These are phyloP conservation scores for Caradrina kadenii DNA, from an alignment of 2,888 invertebrate species.

Conservation along the genomic window DNA sequence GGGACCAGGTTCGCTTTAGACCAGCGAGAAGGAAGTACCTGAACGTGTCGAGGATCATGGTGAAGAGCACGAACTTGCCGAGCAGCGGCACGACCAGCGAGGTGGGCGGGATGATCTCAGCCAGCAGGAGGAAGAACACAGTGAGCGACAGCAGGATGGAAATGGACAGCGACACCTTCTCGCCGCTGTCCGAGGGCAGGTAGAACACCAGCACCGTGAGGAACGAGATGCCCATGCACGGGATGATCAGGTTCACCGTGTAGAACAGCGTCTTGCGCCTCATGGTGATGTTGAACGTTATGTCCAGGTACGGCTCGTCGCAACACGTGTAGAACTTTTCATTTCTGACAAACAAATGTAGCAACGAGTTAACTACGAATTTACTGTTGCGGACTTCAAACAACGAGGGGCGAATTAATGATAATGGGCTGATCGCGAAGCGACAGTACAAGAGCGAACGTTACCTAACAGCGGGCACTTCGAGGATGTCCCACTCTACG, in stretches of 20 bases:
- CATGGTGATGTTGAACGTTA: conserved; percentile 99
- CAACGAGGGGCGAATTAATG: background rate
- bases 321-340: conserved; percentile 99
- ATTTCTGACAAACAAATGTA: conserved; percentile 90
- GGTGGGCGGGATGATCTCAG: conserved; percentile 92
- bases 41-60: conserved; percentile 98
- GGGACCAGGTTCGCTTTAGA: background rate
- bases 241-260: conserved; percentile 98
- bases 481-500: conserved; percentile 99
- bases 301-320: conserved; percentile 98
- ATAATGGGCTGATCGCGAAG: background rate
- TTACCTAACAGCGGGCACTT: conserved; percentile 97
- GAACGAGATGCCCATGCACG: conserved; percentile 99
- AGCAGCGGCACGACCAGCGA: conserved; percentile 97
- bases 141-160: conserved; percentile 98
- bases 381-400: too few species aligned
- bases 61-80: conserved; percentile 98
- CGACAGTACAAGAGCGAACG: background rate
- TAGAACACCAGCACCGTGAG: conserved; percentile 99
- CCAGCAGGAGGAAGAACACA: conserved; percentile 97
- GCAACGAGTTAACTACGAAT: background rate
- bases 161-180: conserved; percentile 99
- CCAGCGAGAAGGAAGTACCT: conserved; percentile 90
- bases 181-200: conserved; percentile 98
- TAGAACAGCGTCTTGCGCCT: conserved; percentile 98